These are phyloP conservation scores for Agrochola lychnidis DNA, from an alignment of 2,888 invertebrate genomes.

Conservation along the genomic window DNA sequence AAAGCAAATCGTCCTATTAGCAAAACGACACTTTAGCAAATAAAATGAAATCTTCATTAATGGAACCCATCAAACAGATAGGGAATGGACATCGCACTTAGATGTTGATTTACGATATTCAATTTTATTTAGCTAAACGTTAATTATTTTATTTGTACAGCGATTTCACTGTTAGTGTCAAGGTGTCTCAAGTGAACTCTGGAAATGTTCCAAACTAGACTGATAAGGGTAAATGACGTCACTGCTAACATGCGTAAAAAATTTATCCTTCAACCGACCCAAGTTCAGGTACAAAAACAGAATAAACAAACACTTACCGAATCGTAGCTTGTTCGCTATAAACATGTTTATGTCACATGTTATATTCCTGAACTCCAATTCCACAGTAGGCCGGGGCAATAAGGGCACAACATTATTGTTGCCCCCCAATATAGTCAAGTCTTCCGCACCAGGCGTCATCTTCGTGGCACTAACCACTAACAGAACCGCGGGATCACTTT, in stretches of 20 bases:
- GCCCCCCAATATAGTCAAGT: constrained; percentile 73
- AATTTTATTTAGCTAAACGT: constrained; percentile 12
- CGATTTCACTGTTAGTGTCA: constrained; percentile 14
- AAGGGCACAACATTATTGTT: constrained; percentile 87
- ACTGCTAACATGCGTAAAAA: background rate
- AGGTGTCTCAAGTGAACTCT: constrained; percentile 6
- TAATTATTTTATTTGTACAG: constrained; percentile 12
- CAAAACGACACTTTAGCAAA: too few relatives aligned
- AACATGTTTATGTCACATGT: constrained; percentile 91
- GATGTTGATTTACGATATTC: constrained; percentile 1
- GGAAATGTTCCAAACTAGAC: constrained; percentile 6
- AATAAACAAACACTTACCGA: constrained; percentile 88
- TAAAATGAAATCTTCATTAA: background rate
- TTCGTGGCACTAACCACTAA: constrained; percentile 54
- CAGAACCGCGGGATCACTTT: constrained; percentile 60
- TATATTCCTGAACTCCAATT: constrained; percentile 93
- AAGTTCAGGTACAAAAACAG: constrained; percentile 27
- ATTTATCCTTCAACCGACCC: background rate
- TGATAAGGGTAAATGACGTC: constrained; percentile 6
- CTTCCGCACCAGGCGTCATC: constrained; percentile 80
- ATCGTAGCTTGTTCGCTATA: constrained; percentile 88
- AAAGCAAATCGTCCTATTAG: too few relatives aligned
- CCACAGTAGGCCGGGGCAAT: constrained; percentile 91
- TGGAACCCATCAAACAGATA: background rate
- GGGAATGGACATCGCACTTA: background rate